Base-by-base conservation (phyloP, 2,113 vertebrate species). In the Cryptotis parvus region DNA sequence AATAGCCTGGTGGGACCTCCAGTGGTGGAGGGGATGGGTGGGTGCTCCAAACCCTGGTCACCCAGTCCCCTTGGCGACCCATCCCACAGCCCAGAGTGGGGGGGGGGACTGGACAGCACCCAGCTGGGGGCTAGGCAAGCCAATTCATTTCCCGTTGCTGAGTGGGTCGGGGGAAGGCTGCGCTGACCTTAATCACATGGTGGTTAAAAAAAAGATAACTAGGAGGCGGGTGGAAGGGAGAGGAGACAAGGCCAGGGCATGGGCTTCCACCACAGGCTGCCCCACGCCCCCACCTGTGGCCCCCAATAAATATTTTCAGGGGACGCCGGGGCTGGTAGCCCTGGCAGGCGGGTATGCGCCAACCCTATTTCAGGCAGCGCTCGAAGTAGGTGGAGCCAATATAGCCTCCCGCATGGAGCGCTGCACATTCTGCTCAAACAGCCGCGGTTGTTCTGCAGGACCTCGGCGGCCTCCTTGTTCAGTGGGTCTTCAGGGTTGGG, bases 301-400 rank as follows among this genome's bases (percentile, higher is more conserved):
- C 96, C 96, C 96, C 96, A 97, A 96, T 96, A 96, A 97, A 96
- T 96, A 96, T 95, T 82, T 94, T 92, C 86, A 94, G 93, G 93
- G 94, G 96, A 93, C 65, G 91, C 94, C 87, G 63, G 92, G 96
- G 95, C 89, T 79, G 87, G 91, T 94, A 80, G 72, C 92, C 94
- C 91, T 95, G 95, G 94, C 94, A 61, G 96, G 92, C 79, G 75
- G 94, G 90, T 70, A 84, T 9, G 69, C 12, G 83, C 91, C 76
- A 91, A 93, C 92, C 95, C 96, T 99, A 99, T 98, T 99, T 99
- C 86, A 99, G 98, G 98, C 99, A 99, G 97, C 99, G 98, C 96
- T 99, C 99, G 24, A 99, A 99, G 97, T 99, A 99, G 97, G 98
- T 99, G 96, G 99, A 98, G 84, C 99, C 99, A 55, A 99, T 98